These are phyloP conservation scores for Triops cancriformis DNA, from an alignment of 1,140 invertebrate genomes.

Conservation along the genomic window DNA sequence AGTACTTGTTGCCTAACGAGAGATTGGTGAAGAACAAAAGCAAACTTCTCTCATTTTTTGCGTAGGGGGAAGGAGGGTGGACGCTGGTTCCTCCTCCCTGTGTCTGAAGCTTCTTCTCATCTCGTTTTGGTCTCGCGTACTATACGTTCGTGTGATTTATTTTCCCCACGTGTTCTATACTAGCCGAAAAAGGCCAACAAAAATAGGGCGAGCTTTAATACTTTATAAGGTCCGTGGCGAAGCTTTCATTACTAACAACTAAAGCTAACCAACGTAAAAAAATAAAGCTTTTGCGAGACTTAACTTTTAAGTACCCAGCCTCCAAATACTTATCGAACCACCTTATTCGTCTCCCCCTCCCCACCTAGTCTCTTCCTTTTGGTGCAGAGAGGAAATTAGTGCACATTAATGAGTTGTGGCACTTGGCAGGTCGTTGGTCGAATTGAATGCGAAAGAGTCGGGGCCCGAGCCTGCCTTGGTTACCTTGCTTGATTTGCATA, in stretches of 20 bases:
- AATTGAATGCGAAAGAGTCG: background rate
- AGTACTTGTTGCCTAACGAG: background rate
- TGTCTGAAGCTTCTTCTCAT: no score
- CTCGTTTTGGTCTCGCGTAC: background rate
- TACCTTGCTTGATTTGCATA: background rate
- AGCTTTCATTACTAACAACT: background rate
- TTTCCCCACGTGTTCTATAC: background rate
- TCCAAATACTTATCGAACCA: background rate
- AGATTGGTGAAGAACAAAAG: background rate
- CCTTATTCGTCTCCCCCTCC: background rate
- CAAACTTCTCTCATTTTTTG: background rate
- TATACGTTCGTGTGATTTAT: background rate
- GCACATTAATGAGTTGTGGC: slow-evolving; percentile 13
- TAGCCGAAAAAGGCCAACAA: background rate
- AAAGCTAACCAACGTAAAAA: background rate
- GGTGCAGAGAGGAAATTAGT: background rate
- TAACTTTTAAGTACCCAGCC: background rate
- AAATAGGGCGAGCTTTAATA: background rate
- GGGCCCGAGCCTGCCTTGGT: background rate
- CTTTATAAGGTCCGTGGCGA: background rate
- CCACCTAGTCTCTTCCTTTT: background rate
- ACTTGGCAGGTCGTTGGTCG: slow-evolving; percentile 12
- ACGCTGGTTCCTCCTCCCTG: background rate
- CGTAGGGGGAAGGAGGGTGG: background rate
- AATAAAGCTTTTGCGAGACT: background rate